These are phyloP conservation scores for Aurelia aurita DNA, from an alignment of 30 jellyfish, hydroid and myxozoan genomes.

Conservation along the genomic window DNA sequence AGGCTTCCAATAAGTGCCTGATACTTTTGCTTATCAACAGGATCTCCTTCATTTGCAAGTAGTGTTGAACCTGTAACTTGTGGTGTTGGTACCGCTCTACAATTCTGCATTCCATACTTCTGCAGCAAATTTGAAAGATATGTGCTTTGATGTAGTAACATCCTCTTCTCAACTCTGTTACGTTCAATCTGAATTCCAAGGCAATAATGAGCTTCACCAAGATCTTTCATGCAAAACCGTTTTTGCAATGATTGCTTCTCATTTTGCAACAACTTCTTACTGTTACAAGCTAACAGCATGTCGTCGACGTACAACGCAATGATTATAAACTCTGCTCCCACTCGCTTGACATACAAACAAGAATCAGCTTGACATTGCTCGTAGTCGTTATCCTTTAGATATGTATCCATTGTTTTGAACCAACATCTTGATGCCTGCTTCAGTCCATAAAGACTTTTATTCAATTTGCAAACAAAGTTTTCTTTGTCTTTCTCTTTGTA, in stretches of 20 bases:
- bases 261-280: neutral
- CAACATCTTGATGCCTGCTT: too few relatives aligned
- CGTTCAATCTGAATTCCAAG: constrained; percentile 48
- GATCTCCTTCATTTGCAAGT: constrained; percentile 19
- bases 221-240: constrained; percentile 45
- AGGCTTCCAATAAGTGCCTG: constrained; percentile 53
- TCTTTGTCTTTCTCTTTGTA: constrained; percentile 42
- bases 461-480: constrained; percentile 38
- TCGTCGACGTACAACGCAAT: constrained; percentile 37
- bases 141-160: constrained; percentile 28
- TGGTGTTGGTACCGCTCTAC: constrained; percentile 47
- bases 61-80: constrained; percentile 21
- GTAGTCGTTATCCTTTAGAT: constrained; percentile 19
- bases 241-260: constrained; percentile 37
- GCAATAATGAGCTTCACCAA: constrained; percentile 41
- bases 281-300: constrained; percentile 49
- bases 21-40: constrained; percentile 40
- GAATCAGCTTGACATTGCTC: constrained; percentile 37
- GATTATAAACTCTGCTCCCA: constrained; percentile 19
- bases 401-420: constrained; percentile 41
- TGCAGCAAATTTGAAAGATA: constrained; percentile 25
- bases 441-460: constrained; percentile 66
- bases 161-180: constrained; percentile 31
- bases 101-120: constrained; percentile 36
- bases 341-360: constrained; percentile 35